Evolutionary conservation across 2,797 vertebrate species (phyloP).

Genomic region (Petrocephalus schoutedeni): DNA sequence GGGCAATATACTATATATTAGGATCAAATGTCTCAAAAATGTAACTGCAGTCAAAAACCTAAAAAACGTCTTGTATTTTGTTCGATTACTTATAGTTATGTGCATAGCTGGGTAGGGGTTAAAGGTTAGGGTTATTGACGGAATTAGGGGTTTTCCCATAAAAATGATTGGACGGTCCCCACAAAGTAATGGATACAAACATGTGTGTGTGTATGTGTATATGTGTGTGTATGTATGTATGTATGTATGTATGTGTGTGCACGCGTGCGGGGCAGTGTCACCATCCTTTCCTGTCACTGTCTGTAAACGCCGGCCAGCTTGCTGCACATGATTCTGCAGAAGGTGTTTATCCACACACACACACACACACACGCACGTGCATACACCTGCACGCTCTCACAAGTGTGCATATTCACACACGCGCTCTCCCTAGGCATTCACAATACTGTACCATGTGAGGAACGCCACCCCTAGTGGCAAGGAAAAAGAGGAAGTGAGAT

Average conservation of each 20-base stretch:
- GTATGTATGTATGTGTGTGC: constrained; percentile 30
- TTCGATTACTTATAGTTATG: no score
- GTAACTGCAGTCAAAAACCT: no score
- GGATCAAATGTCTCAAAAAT: no score
- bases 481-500: constrained; percentile 8
- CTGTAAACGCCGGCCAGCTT: constrained; percentile 55
- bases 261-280: constrained; percentile 54
- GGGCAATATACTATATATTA: no score
- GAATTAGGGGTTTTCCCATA: no score
- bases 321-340: constrained; percentile 36
- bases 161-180: no score
- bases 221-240: background rate
- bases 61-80: no score
- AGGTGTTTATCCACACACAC: constrained; percentile 8
- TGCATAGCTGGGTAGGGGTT: no score
- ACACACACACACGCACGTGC: background rate
- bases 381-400: background rate
- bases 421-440: background rate
- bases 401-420: background rate
- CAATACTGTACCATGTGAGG: background rate
- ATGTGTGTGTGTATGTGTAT: background rate
- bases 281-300: constrained; percentile 51
- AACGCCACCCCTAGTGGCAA: background rate
- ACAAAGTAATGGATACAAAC: no score
- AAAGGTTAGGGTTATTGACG: no score